Percentiles rank a stretch among this genome's conserved stretches.
These are phyloP conservation scores for Pachliopta kotzebuea DNA, from an alignment of 2,888 invertebrate species.

Conservation along the genomic window DNA sequence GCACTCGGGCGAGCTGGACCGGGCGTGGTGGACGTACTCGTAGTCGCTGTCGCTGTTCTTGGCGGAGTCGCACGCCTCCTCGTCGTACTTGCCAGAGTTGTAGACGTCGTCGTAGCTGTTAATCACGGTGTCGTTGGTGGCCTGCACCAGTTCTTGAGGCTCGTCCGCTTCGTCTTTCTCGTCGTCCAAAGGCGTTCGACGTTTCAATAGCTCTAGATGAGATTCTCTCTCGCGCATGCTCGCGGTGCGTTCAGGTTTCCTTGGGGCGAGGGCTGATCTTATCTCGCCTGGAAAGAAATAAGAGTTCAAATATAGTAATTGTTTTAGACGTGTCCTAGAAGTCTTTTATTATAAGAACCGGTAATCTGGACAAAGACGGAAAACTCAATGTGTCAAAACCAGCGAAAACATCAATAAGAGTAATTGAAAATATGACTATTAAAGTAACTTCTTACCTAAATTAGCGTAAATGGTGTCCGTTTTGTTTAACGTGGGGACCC, in stretches of 20 bases:
- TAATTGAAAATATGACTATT: too few species aligned
- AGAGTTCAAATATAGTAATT: too few species aligned
- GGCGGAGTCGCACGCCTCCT: conserved; percentile 68
- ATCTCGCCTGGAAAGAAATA: conserved; percentile 84
- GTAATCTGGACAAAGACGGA: too few species aligned
- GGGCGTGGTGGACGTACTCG: conserved; percentile 82
- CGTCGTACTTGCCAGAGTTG: conserved; percentile 69
- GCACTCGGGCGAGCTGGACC: conserved; percentile 85
- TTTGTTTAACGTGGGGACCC: conserved; percentile 62
- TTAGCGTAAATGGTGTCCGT: conserved; percentile 88
- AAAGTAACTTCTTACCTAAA: conserved; percentile 78
- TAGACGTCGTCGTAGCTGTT: conserved; percentile 76
- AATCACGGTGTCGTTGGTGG: conserved; percentile 70
- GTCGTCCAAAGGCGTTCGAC: conserved; percentile 71
- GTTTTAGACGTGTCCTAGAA: too few species aligned
- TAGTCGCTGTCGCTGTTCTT: conserved; percentile 82
- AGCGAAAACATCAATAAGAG: too few species aligned
- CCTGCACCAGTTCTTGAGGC: conserved; percentile 67
- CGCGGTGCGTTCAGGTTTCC: conserved; percentile 92
- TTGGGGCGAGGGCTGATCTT: conserved; percentile 88
- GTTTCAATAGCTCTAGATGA: conserved; percentile 81
- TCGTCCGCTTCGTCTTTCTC: conserved; percentile 78
- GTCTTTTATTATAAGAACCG: too few species aligned
- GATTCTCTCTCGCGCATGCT: conserved; percentile 91
- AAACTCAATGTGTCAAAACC: too few species aligned